Conservation (phyloP, 2,113 vertebrate species). For the Cyanocitta stelleri region DNA sequence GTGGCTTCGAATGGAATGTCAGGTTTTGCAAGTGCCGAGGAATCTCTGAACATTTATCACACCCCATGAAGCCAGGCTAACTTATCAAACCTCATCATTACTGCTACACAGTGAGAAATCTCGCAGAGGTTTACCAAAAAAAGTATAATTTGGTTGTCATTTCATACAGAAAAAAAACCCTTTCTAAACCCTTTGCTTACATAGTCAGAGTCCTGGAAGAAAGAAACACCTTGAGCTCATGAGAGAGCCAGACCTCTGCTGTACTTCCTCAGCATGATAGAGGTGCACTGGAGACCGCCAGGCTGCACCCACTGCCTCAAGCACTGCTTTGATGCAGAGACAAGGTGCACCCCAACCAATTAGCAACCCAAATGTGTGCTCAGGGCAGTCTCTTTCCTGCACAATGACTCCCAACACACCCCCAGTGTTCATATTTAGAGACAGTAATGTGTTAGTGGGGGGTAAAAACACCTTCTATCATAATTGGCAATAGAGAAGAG, state of each 20-base stretch:
- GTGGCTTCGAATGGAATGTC: background rate
- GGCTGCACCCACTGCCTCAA: background rate
- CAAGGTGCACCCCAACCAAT: background rate
- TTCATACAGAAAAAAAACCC: background rate
- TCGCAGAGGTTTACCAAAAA: background rate
- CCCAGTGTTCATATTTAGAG: background rate
- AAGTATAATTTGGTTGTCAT: background rate
- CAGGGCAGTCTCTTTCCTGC: background rate
- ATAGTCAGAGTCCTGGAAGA: background rate
- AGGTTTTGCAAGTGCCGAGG: background rate
- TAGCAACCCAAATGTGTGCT: background rate
- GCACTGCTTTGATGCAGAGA: background rate
- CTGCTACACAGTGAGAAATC: background rate
- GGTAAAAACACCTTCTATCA: background rate
- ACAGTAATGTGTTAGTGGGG: background rate
- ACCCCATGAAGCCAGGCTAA: background rate
- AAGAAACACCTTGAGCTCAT: background rate
- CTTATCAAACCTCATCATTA: background rate
- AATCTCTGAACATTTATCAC: background rate
- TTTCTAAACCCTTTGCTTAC: background rate
- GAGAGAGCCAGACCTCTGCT: background rate
- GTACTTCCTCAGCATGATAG: background rate
- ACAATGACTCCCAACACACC: background rate
- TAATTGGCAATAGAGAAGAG: background rate
- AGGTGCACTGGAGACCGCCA: background rate